A percentile compares a stretch with the other conserved stretches of the same genome.
phyloP scores from a whole-genome alignment of 2,888 invertebrate genomes.

The Heliconius aoede region DNA sequence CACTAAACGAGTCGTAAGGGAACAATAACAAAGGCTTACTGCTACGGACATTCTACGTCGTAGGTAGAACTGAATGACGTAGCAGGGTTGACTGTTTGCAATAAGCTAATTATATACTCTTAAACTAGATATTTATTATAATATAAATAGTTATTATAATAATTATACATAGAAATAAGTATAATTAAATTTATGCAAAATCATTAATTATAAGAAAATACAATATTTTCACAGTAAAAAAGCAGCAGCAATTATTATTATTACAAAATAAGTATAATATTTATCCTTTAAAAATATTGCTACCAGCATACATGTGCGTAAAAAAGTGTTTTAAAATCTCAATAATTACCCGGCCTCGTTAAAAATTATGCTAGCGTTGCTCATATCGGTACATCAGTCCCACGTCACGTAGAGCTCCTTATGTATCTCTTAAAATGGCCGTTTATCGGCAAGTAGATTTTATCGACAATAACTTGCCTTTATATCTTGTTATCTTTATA shows the following conservation, averaged over 20 bases:
- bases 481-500: slow-evolving; percentile 18
- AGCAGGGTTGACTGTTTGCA: slow-evolving; percentile 35
- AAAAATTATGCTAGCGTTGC: slow-evolving; percentile 20
- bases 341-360: slow-evolving; percentile 6
- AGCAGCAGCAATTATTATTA: no score
- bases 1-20: slow-evolving; percentile 47
- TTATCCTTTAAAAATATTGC: background rate
- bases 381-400: slow-evolving; percentile 18
- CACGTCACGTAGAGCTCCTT: slow-evolving; percentile 26
- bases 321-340: background rate
- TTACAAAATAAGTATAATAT: no score
- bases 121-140: background rate
- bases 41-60: slow-evolving; percentile 47
- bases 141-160: background rate
- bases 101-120: background rate
- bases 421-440: slow-evolving; percentile 23
- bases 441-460: slow-evolving; percentile 24
- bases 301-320: background rate
- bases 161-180: background rate
- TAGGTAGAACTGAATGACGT: slow-evolving; percentile 38
- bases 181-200: no score
- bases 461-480: slow-evolving; percentile 21
- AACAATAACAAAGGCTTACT: slow-evolving; percentile 52
- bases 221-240: no score
- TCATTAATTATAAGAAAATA: no score